A percentile compares a stretch with the other conserved stretches of the same genome.
Conservation (phyloP, 2,888 invertebrate genomes). For the Athrips mouffetella region DNA sequence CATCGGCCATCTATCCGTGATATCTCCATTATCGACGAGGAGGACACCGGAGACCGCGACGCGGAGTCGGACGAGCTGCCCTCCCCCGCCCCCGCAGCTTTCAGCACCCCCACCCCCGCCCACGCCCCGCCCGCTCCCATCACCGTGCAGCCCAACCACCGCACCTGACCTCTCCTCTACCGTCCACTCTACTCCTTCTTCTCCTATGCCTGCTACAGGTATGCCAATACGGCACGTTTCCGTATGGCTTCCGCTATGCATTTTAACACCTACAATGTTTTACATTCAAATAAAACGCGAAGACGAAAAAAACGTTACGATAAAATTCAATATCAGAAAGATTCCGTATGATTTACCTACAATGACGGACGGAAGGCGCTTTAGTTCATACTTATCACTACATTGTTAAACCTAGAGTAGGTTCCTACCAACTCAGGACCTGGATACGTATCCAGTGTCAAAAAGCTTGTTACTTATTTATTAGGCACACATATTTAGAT, state of each 20-base stretch:
- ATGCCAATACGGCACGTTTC: slow-evolving; percentile 1
- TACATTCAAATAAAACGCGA: background rate
- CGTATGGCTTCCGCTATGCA: background rate
- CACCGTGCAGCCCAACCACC: slow-evolving; percentile 65
- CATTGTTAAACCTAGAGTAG: too few species aligned
- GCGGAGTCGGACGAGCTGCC: slow-evolving; percentile 49
- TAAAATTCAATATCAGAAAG: background rate
- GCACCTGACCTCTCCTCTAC: slow-evolving; percentile 37
- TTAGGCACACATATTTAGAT: background rate
- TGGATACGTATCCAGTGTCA: background rate
- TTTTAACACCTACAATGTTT: background rate
- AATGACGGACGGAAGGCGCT: too few species aligned
- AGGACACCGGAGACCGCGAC: slow-evolving; percentile 82
- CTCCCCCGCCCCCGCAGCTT: slow-evolving; percentile 40
- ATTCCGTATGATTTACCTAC: slow-evolving; percentile 1
- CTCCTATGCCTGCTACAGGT: slow-evolving; percentile 6
- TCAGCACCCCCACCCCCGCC: slow-evolving; percentile 39
- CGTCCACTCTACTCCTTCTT: slow-evolving; percentile 12
- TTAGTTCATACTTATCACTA: too few species aligned
- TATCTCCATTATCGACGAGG: slow-evolving; percentile 91
- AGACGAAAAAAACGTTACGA: background rate
- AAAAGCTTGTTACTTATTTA: background rate
- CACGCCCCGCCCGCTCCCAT: slow-evolving; percentile 59
- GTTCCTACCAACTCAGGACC: too few species aligned
- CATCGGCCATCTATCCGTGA: slow-evolving; percentile 91